These are phyloP conservation scores for Abrostola triplasia DNA, from an alignment of 2,888 invertebrate genomes.

Conservation along the genomic window DNA sequence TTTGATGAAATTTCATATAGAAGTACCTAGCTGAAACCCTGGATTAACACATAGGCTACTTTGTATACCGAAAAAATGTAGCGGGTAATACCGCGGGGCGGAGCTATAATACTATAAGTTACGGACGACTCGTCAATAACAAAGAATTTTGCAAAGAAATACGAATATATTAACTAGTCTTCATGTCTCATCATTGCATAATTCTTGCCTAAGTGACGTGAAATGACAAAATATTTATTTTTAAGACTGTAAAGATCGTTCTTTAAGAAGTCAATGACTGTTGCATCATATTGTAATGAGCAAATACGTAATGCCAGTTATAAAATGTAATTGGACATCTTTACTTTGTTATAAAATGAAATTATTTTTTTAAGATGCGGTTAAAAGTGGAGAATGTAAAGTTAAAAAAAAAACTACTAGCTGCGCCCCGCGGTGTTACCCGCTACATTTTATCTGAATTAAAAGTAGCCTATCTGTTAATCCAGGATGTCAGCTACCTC, in stretches of 20 bases:
- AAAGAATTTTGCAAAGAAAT: conserved; percentile 34
- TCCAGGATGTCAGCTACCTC: too few relatives aligned
- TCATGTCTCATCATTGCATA: conserved; percentile 35
- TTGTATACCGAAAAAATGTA: too few relatives aligned
- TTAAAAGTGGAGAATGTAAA: too few relatives aligned
- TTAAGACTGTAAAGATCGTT: conserved; percentile 22
- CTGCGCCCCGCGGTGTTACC: too few relatives aligned
- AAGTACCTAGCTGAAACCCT: too few relatives aligned
- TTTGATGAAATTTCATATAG: too few relatives aligned
- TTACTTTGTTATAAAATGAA: conserved; percentile 8
- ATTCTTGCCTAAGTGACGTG: conserved; percentile 29
- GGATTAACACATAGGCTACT: too few relatives aligned
- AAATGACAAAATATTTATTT: conserved; percentile 13
- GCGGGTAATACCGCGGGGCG: too few relatives aligned
- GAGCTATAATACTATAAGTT: conserved; percentile 17
- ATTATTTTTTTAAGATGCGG: too few relatives aligned
- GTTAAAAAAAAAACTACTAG: too few relatives aligned
- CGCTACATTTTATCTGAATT: too few relatives aligned
- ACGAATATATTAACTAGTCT: conserved; percentile 19
- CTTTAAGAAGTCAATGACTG: conserved; percentile 9
- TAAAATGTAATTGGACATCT: conserved; percentile 19
- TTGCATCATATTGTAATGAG: conserved; percentile 31
- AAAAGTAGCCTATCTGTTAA: too few relatives aligned
- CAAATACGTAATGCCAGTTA: conserved; percentile 15
- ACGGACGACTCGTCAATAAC: conserved; percentile 36